These are phyloP conservation scores for Drosophila quinaria DNA, from an alignment of 2,888 invertebrate species.

Conservation along the genomic window DNA sequence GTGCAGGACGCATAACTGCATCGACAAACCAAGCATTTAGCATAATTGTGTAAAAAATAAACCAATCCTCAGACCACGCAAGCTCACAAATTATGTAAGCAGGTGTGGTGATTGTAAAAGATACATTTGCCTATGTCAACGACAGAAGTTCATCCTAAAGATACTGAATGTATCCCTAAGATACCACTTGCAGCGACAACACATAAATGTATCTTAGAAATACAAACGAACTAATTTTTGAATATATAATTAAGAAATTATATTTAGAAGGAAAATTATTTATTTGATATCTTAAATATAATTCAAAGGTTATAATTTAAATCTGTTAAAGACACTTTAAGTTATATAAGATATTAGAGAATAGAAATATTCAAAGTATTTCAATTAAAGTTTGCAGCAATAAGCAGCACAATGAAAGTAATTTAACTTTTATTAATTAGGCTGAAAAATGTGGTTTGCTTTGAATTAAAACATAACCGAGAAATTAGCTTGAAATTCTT, in stretches of 20 bases:
- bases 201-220: constrained; percentile 3
- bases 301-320: background rate
- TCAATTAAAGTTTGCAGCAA: background rate
- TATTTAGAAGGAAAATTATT: too few species aligned
- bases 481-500: constrained; percentile 1
- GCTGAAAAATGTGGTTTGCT: background rate
- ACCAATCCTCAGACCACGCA: background rate
- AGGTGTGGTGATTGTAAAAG: background rate
- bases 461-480: background rate
- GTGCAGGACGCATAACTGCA: constrained; percentile 43
- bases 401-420: background rate
- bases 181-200: background rate
- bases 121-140: constrained; percentile 12
- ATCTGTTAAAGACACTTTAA: background rate
- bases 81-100: constrained; percentile 27
- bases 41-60: constrained; percentile 46
- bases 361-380: background rate
- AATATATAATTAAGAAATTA: too few species aligned
- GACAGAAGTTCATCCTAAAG: background rate
- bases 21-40: constrained; percentile 53
- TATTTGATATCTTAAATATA: too few species aligned
- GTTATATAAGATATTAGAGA: background rate
- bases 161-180: too few species aligned
- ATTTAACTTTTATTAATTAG: background rate
- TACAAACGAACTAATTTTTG: background rate